Conservation (phyloP, 2,797 vertebrate genomes). For the Notolabrus celidotus region DNA sequence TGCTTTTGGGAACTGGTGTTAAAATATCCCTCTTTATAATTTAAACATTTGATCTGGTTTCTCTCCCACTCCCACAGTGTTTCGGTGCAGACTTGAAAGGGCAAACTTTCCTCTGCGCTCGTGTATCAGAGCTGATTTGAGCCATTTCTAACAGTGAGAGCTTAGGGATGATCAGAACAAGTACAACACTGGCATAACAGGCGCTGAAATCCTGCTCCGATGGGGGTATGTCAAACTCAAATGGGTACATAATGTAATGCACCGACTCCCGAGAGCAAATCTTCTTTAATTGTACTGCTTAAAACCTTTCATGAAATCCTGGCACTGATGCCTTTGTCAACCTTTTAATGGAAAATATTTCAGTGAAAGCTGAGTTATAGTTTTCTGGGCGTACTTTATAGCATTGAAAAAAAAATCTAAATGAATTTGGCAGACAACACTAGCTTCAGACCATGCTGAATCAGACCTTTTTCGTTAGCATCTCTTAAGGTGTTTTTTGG, state of each 20-base stretch:
- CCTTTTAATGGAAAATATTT: conserved; percentile 34
- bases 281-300: conserved; percentile 36
- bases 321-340: conserved; percentile 18
- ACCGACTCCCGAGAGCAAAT: conserved; percentile 34
- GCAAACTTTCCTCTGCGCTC: conserved; percentile 37
- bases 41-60: conserved; percentile 45
- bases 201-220: conserved; percentile 31
- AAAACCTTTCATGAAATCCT: conserved; percentile 25
- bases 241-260: conserved; percentile 45
- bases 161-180: conserved; percentile 51
- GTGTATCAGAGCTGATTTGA: conserved; percentile 47
- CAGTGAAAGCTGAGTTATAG: background rate
- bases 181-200: conserved; percentile 38
- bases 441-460: conserved; percentile 1
- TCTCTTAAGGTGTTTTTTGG: conserved; percentile 11
- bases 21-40: conserved; percentile 51
- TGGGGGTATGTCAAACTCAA: conserved; percentile 35
- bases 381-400: conserved; percentile 15
- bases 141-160: conserved; percentile 32
- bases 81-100: conserved; percentile 53
- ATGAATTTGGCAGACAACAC: conserved; percentile 15
- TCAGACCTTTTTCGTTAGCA: conserved; percentile 21
- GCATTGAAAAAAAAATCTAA: background rate
- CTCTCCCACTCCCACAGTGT: conserved; percentile 34
- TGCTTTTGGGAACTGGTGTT: conserved; percentile 35